phyloP scores from a whole-genome alignment of 2,888 invertebrate species.

The Thecocarcelia acutangulata region DNA sequence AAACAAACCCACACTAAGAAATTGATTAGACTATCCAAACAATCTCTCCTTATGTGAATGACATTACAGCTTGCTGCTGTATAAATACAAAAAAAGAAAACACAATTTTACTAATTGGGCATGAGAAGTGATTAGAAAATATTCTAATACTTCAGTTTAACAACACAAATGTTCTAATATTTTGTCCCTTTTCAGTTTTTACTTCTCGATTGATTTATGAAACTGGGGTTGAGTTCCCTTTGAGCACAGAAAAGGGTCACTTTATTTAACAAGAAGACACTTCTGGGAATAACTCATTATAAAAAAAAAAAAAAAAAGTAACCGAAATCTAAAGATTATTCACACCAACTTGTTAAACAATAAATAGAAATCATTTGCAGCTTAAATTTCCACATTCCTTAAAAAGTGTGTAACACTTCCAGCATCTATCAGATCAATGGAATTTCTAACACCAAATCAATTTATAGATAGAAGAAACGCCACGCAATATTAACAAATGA shows the following conservation, averaged over 20 bases:
- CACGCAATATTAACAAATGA: slow-evolving; percentile 2
- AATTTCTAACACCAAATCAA: slow-evolving; percentile 26
- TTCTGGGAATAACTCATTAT: slow-evolving; percentile 34
- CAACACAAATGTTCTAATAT: slow-evolving; percentile 39
- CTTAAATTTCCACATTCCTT: slow-evolving; percentile 8
- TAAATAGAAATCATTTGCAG: neutral
- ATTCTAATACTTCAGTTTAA: slow-evolving; percentile 8
- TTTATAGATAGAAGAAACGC: neutral
- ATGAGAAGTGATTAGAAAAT: slow-evolving; percentile 34
- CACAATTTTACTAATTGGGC: slow-evolving; percentile 44
- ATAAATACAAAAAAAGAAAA: too few species aligned
- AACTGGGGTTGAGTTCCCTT: slow-evolving; percentile 5
- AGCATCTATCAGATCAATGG: slow-evolving; percentile 4
- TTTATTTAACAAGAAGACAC: neutral
- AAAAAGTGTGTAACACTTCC: slow-evolving; percentile 16
- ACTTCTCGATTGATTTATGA: slow-evolving; percentile 7
- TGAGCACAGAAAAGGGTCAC: slow-evolving; percentile 11
- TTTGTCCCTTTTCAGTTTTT: neutral
- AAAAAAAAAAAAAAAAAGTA: slow-evolving; percentile 13
- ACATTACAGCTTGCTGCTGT: too few species aligned
- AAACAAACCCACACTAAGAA: too few species aligned
- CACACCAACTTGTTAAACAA: slow-evolving; percentile 17
- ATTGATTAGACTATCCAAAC: too few species aligned
- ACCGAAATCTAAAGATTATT: slow-evolving; percentile 38
- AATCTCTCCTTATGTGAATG: too few species aligned